These are phyloP conservation scores for Parapsyche elsis DNA, from an alignment of 1,140 invertebrate genomes.

Conservation along the genomic window DNA sequence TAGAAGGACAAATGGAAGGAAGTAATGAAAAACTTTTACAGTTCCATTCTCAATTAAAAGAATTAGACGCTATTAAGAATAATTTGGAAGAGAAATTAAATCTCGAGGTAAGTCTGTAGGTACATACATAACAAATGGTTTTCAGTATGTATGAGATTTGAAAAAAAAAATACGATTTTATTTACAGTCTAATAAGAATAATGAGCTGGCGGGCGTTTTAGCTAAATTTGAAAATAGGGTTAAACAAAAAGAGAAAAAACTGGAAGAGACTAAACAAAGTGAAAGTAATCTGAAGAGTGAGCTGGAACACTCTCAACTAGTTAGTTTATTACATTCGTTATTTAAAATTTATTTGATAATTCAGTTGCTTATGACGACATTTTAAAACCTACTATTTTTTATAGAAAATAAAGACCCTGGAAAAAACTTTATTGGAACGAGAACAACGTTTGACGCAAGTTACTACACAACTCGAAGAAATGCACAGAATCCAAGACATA, in stretches of 20 bases:
- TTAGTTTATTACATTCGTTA: constrained; percentile 48
- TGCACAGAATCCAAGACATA: constrained; percentile 67
- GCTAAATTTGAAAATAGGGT: constrained; percentile 66
- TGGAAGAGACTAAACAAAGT: constrained; percentile 61
- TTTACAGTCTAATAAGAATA: constrained; percentile 62
- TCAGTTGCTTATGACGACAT: too few relatives aligned
- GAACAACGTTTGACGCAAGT: constrained; percentile 65
- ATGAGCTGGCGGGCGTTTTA: constrained; percentile 63
- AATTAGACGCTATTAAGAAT: constrained; percentile 59
- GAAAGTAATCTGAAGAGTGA: constrained; percentile 59
- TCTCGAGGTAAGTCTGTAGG: constrained; percentile 59
- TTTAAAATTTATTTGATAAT: constrained; percentile 5
- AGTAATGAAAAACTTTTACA: constrained; percentile 60
- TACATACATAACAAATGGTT: too few relatives aligned
- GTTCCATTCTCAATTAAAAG: constrained; percentile 52
- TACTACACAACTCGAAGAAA: constrained; percentile 66
- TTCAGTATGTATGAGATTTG: too few relatives aligned
- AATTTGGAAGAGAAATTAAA: constrained; percentile 62
- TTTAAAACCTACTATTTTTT: constrained; percentile 24
- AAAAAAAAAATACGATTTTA: constrained; percentile 3
- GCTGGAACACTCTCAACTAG: constrained; percentile 60
- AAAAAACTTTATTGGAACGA: constrained; percentile 65
- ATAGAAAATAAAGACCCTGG: constrained; percentile 65
- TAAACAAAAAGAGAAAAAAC: constrained; percentile 62
- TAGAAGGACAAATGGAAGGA: constrained; percentile 52